Evolutionary conservation across 2,888 invertebrate species (phyloP).

Genomic region (Eulithis testata): DNA sequence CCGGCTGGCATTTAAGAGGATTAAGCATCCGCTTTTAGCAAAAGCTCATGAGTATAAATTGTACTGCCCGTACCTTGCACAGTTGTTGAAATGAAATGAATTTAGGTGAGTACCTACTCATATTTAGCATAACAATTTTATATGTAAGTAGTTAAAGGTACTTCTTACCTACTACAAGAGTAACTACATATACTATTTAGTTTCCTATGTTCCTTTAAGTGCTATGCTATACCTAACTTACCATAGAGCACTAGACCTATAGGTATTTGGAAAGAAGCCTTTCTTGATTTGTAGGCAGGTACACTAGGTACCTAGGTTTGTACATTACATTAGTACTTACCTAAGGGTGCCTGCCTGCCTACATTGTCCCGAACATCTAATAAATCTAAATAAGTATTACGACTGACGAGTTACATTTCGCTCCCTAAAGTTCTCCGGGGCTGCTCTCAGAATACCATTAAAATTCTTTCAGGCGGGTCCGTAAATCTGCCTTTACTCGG

Average conservation of each 20-base stretch:
- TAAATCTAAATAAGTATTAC: slow-evolving; percentile 35
- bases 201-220: too few relatives aligned
- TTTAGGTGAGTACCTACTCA: neutral
- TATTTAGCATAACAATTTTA: too few relatives aligned
- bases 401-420: slow-evolving; percentile 38
- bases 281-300: neutral
- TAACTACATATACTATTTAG: too few relatives aligned
- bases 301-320: too few relatives aligned
- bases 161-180: too few relatives aligned
- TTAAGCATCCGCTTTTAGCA: slow-evolving; percentile 2
- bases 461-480: slow-evolving; percentile 51
- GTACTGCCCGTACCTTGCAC: neutral
- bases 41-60: slow-evolving; percentile 1
- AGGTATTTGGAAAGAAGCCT: neutral
- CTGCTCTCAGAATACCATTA: slow-evolving; percentile 45
- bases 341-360: too few relatives aligned
- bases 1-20: slow-evolving; percentile 4
- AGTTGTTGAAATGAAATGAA: neutral
- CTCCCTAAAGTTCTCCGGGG: slow-evolving; percentile 40
- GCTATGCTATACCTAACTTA: too few relatives aligned
- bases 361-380: neutral
- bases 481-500: slow-evolving; percentile 1
- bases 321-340: neutral
- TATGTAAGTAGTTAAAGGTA: too few relatives aligned
- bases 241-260: neutral